These are phyloP conservation scores for Meiosimyza platycephala DNA, from an alignment of 2,888 invertebrate genomes.

Conservation along the genomic window DNA sequence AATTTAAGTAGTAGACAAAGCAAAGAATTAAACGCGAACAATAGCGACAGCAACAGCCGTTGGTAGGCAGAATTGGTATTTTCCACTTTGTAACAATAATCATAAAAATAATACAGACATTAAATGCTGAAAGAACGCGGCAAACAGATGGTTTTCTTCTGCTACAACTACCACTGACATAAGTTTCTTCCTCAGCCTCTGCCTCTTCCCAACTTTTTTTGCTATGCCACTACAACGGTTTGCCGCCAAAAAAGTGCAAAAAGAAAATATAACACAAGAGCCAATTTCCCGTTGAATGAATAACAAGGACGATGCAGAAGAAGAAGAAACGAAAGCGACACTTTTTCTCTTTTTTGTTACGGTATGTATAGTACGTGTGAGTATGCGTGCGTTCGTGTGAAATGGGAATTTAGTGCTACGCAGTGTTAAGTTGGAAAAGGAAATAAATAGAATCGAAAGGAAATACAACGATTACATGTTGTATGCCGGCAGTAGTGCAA, in stretches of 20 bases:
- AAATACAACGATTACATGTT: constrained; percentile 5
- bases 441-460: constrained; percentile 8
- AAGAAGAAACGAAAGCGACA: neutral
- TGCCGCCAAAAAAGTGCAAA: too few species aligned
- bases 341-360: neutral
- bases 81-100: too few species aligned
- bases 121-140: neutral
- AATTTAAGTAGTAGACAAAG: too few species aligned
- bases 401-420: neutral
- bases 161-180: too few species aligned
- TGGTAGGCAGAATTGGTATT: too few species aligned
- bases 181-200: too few species aligned
- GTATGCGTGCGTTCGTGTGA: neutral
- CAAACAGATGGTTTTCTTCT: constrained; percentile 3
- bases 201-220: too few species aligned
- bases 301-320: constrained; percentile 8
- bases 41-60: too few species aligned
- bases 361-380: neutral
- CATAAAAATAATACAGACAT: neutral
- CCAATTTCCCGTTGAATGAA: constrained; percentile 25
- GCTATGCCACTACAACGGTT: too few species aligned
- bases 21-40: too few species aligned
- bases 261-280: constrained; percentile 2
- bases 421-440: neutral
- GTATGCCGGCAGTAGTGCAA: neutral